Conservation (phyloP, 2,797 vertebrate genomes). For the Ambastaia sidthimunki region DNA sequence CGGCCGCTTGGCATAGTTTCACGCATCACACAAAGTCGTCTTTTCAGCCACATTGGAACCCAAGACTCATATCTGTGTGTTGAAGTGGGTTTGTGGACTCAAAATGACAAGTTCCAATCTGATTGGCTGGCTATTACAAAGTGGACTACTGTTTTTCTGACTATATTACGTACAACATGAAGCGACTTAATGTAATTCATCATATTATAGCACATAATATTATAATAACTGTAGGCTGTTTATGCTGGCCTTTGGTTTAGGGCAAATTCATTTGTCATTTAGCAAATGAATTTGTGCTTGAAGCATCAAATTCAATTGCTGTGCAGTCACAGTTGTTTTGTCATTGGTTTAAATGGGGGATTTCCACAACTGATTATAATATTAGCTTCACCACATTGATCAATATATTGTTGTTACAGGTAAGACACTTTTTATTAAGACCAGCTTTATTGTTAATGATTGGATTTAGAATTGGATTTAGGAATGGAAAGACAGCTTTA, state of each 20-base stretch:
- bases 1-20: constrained; percentile 5
- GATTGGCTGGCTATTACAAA: neutral
- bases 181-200: neutral
- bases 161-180: neutral
- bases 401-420: neutral
- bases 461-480: neutral
- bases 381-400: neutral
- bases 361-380: neutral
- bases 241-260: neutral
- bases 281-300: neutral
- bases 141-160: neutral
- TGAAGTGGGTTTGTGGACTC: neutral
- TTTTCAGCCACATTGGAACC: neutral
- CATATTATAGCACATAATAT: neutral
- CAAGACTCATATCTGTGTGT: neutral
- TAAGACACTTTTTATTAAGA: neutral
- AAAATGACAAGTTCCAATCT: neutral
- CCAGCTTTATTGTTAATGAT: neutral
- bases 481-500: neutral
- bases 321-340: neutral
- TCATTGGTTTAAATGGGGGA: too few species aligned
- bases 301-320: neutral
- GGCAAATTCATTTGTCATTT: neutral
- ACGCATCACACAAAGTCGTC: neutral
- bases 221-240: neutral